Base-by-base conservation (phyloP, 2,113 vertebrate species). In the Scopus umbretta region DNA sequence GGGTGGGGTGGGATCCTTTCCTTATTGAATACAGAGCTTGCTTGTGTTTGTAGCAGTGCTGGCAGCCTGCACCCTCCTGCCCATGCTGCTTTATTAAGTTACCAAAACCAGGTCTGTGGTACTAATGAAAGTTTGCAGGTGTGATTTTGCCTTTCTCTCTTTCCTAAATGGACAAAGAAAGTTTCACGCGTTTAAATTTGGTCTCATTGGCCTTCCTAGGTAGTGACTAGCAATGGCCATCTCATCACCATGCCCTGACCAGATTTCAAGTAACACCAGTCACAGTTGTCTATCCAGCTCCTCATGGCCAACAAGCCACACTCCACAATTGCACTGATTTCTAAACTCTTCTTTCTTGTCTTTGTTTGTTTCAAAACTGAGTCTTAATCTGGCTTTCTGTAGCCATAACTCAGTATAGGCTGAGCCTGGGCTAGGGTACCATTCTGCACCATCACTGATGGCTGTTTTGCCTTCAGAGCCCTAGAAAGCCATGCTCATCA, bases 251-350 rank as follows among this genome's bases (percentile, higher is more conserved):
- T 13, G 50, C 21, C 21, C 42, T 2, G 13, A 7, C 3, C 43
- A 71, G 66, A 13, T 29, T 71, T 56, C 30, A 70, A 4, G 25
- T 40, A 42, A 45, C 55, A 58, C 6, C 32, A 68, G 13, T 38
- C n/a, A 36, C 0, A 0, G 18, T 0, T 59, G 5, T 32, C 43
- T 63, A 2, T 14, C 34, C 66, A 65, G 32, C 9, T 66, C 23
- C 26, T 27, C 53, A 32, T 0, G 0, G 43, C 29, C 70, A 92
- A 5, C 20, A 81, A 55, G 27, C 12, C 9, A 13, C 2, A 8
- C 27, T 38, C 16, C 16, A 65, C 26, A 52, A 16, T 0, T 73
- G 9, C 40, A 27, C 4, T 61, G 40, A 27, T 75, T 94, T 82
- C 47, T 52, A 88, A 20, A 43, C 8, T 84, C 19, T n/a, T 47